phyloP scores from a whole-genome alignment of 2,797 vertebrate genomes.

The Hypotaenidia okinawae region DNA sequence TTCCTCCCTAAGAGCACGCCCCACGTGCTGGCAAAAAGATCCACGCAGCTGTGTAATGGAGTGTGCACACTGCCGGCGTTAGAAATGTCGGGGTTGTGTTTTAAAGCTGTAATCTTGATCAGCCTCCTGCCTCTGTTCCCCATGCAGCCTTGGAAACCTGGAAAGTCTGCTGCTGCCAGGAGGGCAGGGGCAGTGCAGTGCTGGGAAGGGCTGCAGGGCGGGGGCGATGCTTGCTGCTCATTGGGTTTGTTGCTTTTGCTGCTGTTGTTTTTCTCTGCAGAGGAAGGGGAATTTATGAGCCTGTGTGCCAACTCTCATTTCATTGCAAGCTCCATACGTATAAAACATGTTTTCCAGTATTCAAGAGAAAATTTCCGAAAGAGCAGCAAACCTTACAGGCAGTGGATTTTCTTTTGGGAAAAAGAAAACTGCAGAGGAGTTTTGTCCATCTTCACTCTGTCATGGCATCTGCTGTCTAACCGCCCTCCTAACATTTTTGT shows the following conservation, averaged over 20 bases:
- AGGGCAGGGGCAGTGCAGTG: background rate
- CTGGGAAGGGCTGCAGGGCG: background rate
- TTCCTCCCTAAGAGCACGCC: background rate
- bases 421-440: slow-evolving; percentile 63
- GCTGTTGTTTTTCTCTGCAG: background rate
- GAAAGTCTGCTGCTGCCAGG: background rate
- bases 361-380: slow-evolving; percentile 75
- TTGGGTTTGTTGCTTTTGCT: background rate
- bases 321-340: background rate
- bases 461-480: background rate
- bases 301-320: background rate
- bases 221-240: background rate
- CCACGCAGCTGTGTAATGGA: background rate
- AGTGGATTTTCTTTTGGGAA: slow-evolving; percentile 74
- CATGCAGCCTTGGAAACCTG: background rate
- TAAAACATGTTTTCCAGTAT: slow-evolving; percentile 1
- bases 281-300: background rate
- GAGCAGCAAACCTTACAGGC: slow-evolving; percentile 75
- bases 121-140: background rate
- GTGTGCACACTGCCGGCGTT: background rate
- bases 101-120: background rate
- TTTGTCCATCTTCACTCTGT: background rate
- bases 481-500: background rate
- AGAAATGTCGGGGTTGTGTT: background rate
- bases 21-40: background rate